These are phyloP conservation scores for Ctenochaetus hawaiiensis DNA, from an alignment of 2,797 vertebrate genomes.

Conservation along the genomic window DNA sequence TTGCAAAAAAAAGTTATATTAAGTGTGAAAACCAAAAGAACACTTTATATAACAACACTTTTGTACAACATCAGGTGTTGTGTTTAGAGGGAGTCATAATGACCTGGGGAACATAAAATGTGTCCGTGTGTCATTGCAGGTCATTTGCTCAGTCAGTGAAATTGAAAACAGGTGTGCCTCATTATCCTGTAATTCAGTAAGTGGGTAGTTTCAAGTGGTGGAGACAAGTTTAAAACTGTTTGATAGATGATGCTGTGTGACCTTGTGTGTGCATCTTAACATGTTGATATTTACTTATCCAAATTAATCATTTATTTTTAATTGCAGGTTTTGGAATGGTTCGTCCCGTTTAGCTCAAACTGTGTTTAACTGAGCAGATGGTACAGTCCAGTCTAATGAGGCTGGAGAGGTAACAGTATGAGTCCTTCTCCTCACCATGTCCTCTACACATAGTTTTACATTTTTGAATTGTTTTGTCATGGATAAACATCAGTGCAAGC, in stretches of 20 bases:
- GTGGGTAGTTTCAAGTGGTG: neutral
- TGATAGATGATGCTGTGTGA: neutral
- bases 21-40: too few species aligned
- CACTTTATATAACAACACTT: too few species aligned
- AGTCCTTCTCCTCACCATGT: neutral
- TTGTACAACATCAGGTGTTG: neutral
- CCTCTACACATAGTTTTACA: neutral
- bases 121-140: neutral
- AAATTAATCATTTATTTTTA: neutral
- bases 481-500: neutral
- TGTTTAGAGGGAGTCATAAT: neutral
- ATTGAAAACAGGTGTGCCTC: slow-evolving; percentile 1
- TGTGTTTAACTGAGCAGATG: neutral
- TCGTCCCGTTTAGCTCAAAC: neutral
- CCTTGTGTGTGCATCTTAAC: neutral
- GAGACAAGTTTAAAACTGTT: neutral
- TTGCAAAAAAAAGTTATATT: too few species aligned
- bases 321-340: neutral
- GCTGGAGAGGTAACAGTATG: neutral
- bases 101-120: neutral
- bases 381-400: slow-evolving; percentile 1
- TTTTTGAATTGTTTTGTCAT: neutral
- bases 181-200: neutral
- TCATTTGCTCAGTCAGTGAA: neutral
- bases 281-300: neutral